Percentiles rank a stretch among this genome's conserved stretches.
Evolutionary conservation across 2,888 invertebrate genomes (phyloP).

Genomic region (Balanococcus diminutus): DNA sequence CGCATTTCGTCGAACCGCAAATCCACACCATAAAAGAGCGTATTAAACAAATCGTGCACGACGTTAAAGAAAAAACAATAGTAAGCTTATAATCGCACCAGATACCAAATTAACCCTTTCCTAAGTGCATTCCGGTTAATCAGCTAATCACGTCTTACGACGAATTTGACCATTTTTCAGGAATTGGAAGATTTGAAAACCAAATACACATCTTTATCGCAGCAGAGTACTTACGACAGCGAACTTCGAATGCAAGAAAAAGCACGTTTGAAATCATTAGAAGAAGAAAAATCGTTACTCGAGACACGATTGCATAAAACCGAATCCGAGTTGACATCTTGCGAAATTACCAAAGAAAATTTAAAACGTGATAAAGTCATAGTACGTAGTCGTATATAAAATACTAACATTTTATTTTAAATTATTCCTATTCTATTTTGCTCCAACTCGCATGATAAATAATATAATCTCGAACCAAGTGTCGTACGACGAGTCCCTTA

Average conservation of each 20-base stretch:
- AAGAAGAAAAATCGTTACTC: constrained; percentile 76
- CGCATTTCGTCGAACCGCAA: constrained; percentile 76
- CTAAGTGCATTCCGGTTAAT: neutral
- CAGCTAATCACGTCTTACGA: neutral
- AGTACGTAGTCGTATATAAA: constrained; percentile 64
- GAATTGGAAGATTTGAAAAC: constrained; percentile 50
- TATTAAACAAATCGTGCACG: constrained; percentile 75
- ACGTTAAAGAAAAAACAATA: constrained; percentile 77
- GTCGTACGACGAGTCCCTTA: neutral
- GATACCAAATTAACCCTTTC: neutral
- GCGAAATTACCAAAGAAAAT: constrained; percentile 74
- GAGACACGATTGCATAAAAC: constrained; percentile 78
- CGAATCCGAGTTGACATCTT: constrained; percentile 77
- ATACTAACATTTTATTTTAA: neutral
- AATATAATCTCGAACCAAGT: neutral
- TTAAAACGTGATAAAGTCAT: constrained; percentile 78
- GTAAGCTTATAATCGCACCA: constrained; percentile 65
- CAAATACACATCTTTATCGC: constrained; percentile 46
- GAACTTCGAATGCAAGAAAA: constrained; percentile 50
- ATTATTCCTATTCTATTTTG: neutral
- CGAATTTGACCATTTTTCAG: neutral
- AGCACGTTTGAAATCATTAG: constrained; percentile 62
- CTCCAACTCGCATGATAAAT: neutral
- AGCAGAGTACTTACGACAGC: constrained; percentile 47
- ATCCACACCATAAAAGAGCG: constrained; percentile 81